Evolutionary conservation across 30 jellyfish, hydroid and myxozoan genomes (phyloP), one percentile per base, ranked within the genome.

Genomic region (Aurelia aurita): DNA sequence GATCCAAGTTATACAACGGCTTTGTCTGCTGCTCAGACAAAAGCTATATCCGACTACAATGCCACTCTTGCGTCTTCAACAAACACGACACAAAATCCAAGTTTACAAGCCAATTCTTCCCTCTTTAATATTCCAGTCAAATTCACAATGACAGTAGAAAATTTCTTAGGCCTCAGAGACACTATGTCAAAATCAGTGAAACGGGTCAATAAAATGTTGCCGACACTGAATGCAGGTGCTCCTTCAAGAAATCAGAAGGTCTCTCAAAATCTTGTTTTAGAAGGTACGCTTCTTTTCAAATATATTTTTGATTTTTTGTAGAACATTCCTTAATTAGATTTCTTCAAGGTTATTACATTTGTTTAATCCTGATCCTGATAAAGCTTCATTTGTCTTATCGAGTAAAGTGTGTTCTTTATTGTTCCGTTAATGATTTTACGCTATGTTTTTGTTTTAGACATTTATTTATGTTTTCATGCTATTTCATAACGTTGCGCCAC

Each of bases 81-180:
- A 10, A 71, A 64, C 51, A 39, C 51, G 51, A 8, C 51, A 9
- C 51, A 39, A 6, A 39, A 15, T 15, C 51, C 15, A 39, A 39
- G 51, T 39, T 29, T 84, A 46, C 57, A 15, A 29, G 72, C 79
- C 13, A 84, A 84, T 21, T 1, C 64, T 12, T 44, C 74, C 29
- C 72, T 84, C 5, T 44, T 84, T 27, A 69, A 58, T 6, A 73
- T 69, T 58, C 59, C 85, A 21, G 53, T 84, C 58, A 32, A 57
- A 14, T 84, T 67, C 69, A 59, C 10, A 12, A 35, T 84, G 63
- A 63, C 63, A 67, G 87, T 69, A 6, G 45, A 46, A 43, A 84
- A 84, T 28, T 84, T 84, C 51, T 55, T 84, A 54, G 84, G 84
- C 0, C 51, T 32, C 25, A 13, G 72, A 27, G 69, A 46, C 31